These are phyloP conservation scores for Drosophila hamatofila DNA, from an alignment of 2,888 invertebrate genomes.

Conservation along the genomic window DNA sequence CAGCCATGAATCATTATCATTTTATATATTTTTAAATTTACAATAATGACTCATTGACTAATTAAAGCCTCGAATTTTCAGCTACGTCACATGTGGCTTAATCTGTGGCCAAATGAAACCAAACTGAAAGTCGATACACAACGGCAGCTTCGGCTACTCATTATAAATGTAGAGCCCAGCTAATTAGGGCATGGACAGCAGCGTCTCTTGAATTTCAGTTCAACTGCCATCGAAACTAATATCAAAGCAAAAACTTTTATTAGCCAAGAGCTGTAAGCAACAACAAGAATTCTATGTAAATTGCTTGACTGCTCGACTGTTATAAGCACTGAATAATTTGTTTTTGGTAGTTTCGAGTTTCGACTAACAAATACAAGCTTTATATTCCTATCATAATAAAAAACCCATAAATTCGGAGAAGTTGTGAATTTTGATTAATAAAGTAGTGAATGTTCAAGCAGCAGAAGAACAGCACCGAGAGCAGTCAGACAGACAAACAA, in stretches of 20 bases:
- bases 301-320: no score
- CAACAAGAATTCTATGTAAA: background rate
- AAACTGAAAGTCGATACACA: background rate
- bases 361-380: background rate
- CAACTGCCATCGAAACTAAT: background rate
- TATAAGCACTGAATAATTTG: background rate
- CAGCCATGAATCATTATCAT: slow-evolving; percentile 22
- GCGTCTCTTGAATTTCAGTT: background rate
- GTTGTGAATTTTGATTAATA: slow-evolving; percentile 55
- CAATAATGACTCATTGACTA: slow-evolving; percentile 40
- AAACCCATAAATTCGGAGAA: slow-evolving; percentile 19
- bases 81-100: slow-evolving; percentile 50
- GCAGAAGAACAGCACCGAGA: background rate
- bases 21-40: slow-evolving; percentile 17
- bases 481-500: slow-evolving; percentile 14
- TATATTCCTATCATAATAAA: slow-evolving; percentile 8
- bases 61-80: slow-evolving; percentile 42
- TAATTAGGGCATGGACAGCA: slow-evolving; percentile 13
- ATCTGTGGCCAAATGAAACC: slow-evolving; percentile 23
- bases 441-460: slow-evolving; percentile 33
- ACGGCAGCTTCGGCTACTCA: slow-evolving; percentile 6
- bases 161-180: background rate
- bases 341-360: slow-evolving; percentile 4
- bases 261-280: background rate
- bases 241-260: slow-evolving; percentile 2